Evolutionary conservation across 2,797 vertebrate genomes (phyloP).

Genomic region (Falco naumanni): DNA sequence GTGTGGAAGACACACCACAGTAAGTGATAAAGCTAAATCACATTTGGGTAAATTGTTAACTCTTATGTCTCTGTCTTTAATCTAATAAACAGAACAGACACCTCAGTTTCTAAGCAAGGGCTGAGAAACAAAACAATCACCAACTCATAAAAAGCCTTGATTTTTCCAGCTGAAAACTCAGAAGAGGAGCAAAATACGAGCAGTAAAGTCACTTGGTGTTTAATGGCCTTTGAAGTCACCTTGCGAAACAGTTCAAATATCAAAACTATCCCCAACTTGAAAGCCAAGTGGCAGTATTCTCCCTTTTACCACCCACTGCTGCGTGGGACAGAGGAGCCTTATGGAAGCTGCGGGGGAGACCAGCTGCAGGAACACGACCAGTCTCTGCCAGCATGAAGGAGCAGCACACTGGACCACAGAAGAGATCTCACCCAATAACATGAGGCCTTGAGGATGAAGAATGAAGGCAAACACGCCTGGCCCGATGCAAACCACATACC

Average conservation of each 20-base stretch:
- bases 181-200: background rate
- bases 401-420: background rate
- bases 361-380: background rate
- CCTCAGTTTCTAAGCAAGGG: background rate
- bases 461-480: background rate
- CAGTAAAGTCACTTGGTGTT: slow-evolving; percentile 31
- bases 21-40: background rate
- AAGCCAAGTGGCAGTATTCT: background rate
- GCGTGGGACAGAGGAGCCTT: background rate
- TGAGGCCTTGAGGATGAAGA: background rate
- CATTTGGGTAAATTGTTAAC: background rate
- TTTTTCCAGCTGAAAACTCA: background rate
- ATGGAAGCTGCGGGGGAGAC: background rate
- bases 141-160: background rate
- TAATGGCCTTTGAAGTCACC: background rate
- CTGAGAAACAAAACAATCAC: background rate
- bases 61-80: background rate
- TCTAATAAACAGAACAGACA: background rate
- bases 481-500: slow-evolving; percentile 4
- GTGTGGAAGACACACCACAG: background rate
- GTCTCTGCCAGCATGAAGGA: background rate
- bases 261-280: background rate
- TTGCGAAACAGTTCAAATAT: background rate
- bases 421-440: background rate
- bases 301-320: background rate